phyloP scores from a whole-genome alignment of 2,888 invertebrate species.

The Ophioninae sp. region DNA sequence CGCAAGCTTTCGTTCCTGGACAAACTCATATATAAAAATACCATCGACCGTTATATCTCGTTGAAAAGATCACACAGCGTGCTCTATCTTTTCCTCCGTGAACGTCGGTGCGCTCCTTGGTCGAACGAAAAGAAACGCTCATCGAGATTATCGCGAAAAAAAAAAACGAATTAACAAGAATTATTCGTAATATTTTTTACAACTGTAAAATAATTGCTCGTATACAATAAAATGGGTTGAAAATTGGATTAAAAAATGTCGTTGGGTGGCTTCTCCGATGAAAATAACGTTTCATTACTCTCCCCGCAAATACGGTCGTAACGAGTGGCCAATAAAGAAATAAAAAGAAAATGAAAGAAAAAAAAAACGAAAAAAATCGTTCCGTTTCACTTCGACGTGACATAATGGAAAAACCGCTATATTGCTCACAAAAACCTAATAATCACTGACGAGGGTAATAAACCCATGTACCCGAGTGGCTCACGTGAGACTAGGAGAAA shows the following conservation, averaged over 20 bases:
- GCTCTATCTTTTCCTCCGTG: slow-evolving; percentile 71
- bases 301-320: neutral
- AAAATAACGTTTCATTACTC: neutral
- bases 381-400: neutral
- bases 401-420: slow-evolving; percentile 24
- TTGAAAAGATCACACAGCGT: slow-evolving; percentile 73
- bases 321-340: neutral
- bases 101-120: slow-evolving; percentile 6
- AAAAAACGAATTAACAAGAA: slow-evolving; percentile 3
- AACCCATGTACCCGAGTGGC: slow-evolving; percentile 34
- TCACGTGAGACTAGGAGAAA: slow-evolving; percentile 15
- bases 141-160: slow-evolving; percentile 7
- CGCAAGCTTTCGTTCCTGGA: slow-evolving; percentile 24
- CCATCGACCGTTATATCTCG: slow-evolving; percentile 76
- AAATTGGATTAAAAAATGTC: neutral
- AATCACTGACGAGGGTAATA: slow-evolving; percentile 30
- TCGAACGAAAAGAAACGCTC: slow-evolving; percentile 25
- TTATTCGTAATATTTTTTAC: slow-evolving; percentile 7
- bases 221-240: neutral
- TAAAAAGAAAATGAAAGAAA: slow-evolving; percentile 2
- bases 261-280: neutral
- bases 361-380: neutral
- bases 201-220: neutral
- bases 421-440: slow-evolving; percentile 14
- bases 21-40: slow-evolving; percentile 71